Conservation (phyloP, 2,888 invertebrate genomes). For the Ophion ventricosus region DNA sequence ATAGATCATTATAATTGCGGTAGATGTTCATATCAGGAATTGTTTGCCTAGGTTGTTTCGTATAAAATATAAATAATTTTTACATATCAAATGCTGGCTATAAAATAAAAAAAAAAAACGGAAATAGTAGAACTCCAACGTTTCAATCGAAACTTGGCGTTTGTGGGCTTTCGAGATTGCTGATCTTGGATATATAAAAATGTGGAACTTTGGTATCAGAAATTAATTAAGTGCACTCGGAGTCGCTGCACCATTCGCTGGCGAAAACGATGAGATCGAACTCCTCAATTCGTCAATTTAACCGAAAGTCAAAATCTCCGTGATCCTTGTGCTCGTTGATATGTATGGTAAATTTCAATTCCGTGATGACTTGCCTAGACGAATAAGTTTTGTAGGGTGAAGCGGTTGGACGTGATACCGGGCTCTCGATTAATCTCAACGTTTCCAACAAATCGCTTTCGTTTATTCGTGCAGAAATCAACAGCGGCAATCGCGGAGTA, state of each 20-base stretch:
- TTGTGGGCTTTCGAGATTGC: too few species aligned
- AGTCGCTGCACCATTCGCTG: constrained; percentile 57
- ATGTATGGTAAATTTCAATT: constrained; percentile 25
- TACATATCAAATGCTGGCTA: too few species aligned
- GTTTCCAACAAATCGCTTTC: constrained; percentile 50
- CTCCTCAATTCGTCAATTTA: constrained; percentile 3
- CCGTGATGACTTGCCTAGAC: constrained; percentile 33
- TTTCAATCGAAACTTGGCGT: too few species aligned
- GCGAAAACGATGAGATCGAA: constrained; percentile 12
- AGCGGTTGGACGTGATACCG: constrained; percentile 55
- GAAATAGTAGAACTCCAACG: too few species aligned
- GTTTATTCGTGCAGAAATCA: constrained; percentile 36
- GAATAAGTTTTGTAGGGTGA: constrained; percentile 53
- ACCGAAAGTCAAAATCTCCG: background rate
- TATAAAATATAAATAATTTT: too few species aligned
- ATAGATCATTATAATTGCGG: too few species aligned
- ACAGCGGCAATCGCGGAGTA: constrained; percentile 45
- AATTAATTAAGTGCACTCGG: constrained; percentile 44
- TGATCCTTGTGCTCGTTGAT: constrained; percentile 1
- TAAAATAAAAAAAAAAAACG: too few species aligned
- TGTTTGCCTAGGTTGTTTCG: too few species aligned
- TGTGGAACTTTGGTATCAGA: background rate
- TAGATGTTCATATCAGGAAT: too few species aligned
- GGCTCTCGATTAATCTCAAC: constrained; percentile 44
- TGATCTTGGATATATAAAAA: too few species aligned